These are phyloP conservation scores for Protodeltote pygarga DNA, from an alignment of 2,888 invertebrate genomes.

Conservation along the genomic window DNA sequence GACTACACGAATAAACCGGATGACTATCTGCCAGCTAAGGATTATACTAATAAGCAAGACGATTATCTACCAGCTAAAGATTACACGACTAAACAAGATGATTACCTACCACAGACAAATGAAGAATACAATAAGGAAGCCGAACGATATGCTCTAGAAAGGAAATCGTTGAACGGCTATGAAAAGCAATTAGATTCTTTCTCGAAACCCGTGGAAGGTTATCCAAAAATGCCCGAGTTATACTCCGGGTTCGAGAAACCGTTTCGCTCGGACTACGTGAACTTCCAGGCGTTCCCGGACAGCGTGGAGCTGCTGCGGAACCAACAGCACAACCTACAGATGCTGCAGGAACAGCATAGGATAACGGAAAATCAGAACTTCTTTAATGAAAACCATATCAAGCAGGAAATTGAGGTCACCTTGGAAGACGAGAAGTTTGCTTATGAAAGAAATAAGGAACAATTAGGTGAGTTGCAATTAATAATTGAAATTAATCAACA, in stretches of 20 bases:
- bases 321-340: conserved; percentile 76
- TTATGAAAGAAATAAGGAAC: conserved; percentile 73
- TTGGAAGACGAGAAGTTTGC: conserved; percentile 74
- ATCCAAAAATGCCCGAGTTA: conserved; percentile 54
- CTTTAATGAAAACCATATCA: conserved; percentile 77
- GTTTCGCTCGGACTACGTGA: conserved; percentile 47
- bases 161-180: conserved; percentile 69
- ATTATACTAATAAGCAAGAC: too few species aligned
- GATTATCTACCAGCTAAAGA: conserved; percentile 76
- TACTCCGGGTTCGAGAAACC: conserved; percentile 49
- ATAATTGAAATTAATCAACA: too few species aligned
- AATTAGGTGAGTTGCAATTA: conserved; percentile 57
- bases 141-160: conserved; percentile 74
- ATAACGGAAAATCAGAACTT: conserved; percentile 74
- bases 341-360: conserved; percentile 74
- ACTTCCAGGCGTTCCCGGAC: conserved; percentile 60
- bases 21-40: conserved; percentile 75
- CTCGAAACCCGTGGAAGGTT: conserved; percentile 39
- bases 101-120: conserved; percentile 76
- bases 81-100: conserved; percentile 69
- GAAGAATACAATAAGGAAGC: conserved; percentile 82
- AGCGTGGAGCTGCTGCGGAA: conserved; percentile 70
- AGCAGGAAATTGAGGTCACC: conserved; percentile 74
- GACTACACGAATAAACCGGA: conserved; percentile 72
- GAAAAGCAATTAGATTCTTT: conserved; percentile 58